Evolutionary conservation across 1,140 invertebrate species (phyloP), one percentile per base, ranked within the genome.

Genomic region (Sycophaga agraensis): DNA sequence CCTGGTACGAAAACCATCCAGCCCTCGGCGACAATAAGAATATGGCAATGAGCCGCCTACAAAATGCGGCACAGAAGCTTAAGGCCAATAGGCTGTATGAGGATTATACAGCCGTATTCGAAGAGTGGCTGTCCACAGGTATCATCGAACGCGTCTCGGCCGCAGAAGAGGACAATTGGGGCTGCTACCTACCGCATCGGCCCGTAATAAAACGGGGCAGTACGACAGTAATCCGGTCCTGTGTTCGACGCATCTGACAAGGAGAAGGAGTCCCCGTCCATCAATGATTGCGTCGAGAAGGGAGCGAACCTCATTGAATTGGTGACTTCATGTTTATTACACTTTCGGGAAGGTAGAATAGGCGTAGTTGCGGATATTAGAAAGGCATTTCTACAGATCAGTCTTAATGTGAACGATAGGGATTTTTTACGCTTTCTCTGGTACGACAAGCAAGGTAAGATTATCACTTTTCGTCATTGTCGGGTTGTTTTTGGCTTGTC

Each of bases 181-280:
- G 53, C 11, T 42, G 34, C 12, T 56, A 56, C 16, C 34, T 70
- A 14, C 64, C 66, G 22, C 70, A 71, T 64, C 46, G 59, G 16
- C 58, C 63, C 1, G 62, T 56, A 12, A 5, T 69, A 5, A 67
- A 69, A 19, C 14, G 14, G 14, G 40, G 55, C 21, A 26, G 35
- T 11, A 70, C 68, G 11, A 68, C 64, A 2, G 56, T 50, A 22
- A 54, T 68, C 26, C 26, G 67, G 14, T 62, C n/a, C 66, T 3
- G 68, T 70, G 19, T 68, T 66, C 37, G 66, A 70, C 40, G 66
- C 62, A 26, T 67, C 62, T 6, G 59, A 57, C 12, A 21, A 57
- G 1, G n/a, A 14, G n/a, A 8, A 7, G n/a, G 24, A 26, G 1
- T 48, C 9, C 16, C 45, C 45, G 8, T 26, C 45, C 11, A 5